Base-by-base conservation (phyloP, 1,140 invertebrate genomes). In the Lucilia cuprina region DNA sequence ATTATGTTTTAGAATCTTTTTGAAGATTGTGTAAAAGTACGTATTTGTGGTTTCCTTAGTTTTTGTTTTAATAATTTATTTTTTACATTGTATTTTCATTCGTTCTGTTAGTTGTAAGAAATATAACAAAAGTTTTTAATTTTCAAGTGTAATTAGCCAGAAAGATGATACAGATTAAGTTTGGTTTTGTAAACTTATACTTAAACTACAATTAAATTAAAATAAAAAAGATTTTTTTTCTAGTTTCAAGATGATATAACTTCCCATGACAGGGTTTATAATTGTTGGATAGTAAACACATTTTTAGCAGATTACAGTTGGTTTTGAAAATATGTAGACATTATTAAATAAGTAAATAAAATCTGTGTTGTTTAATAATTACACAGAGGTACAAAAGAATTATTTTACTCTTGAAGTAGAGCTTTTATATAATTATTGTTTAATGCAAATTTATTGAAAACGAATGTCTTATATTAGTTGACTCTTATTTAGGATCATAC, bases 71-170 rank as follows among this genome's bases (percentile, higher is more conserved):
- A n/a, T n/a, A n/a, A n/a, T 77, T 77, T 75, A 30, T 60, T 49
- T 55, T 34, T 77, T 84, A 13, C 49, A 30, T 30, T 41, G 34
- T 35, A 2, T 21, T 77, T 77, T 50, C 74, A 49, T 55, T 55
- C 17, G 17, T 55, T 25, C 65, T 25, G 7, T 8, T 12, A 70
- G 65, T 25, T 70, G 65, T 21, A 70, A 10, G 2, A 21, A 7
- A 17, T 10, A 70, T 10, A 21, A 70, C 41, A 70, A 74, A 82
- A 82, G 60, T 50, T 74, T 84, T 82, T 84, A 82, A 60, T 82
- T 82, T 70, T 60, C 60, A 50, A 82, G 83, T 84, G 83, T 84
- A 84, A 84, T 84, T 84, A 82, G 77, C 77, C 83, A 82, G 83
- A 84, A 84, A 84, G 77, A 82, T 82, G 83, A 78, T 82, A 77